Base-by-base conservation (phyloP, 2,113 vertebrate species). In the Grantiella picta region DNA sequence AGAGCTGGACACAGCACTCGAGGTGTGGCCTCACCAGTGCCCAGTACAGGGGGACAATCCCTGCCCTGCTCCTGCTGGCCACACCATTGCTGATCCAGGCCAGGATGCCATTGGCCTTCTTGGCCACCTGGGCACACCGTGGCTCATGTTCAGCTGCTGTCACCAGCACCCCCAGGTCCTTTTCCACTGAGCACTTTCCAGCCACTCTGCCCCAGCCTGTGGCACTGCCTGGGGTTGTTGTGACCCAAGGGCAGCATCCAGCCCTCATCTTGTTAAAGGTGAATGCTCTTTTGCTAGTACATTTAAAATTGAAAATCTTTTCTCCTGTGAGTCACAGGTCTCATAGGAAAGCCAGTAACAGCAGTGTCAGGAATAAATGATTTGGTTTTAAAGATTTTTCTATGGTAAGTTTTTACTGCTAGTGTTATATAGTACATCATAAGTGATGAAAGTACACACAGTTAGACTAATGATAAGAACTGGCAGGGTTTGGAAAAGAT, bases 161-260 rank as follows among this genome's bases (percentile, higher is more conserved):
- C 9, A 17, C 6, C 44, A 60, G 27, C n/a, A 24, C 1, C 1
- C 5, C 17, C 35, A 68, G 16, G 1, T 22, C 16, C 8, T 54
- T 61, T 36, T 61, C 5, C 2, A 0, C 2, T 0, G 0, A 6
- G 49, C 15, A 68, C 0, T 85, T 93, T 75, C 10, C 56, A 57
- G 15, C 29, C 13, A 7, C 21, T 11, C 24, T 66, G 11, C 6
- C 7, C 29, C 36, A n/a, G n/a, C n/a, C n/a, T n/a, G n/a, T n/a
- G n/a, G n/a, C n/a, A n/a, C n/a, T n/a, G n/a, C n/a, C n/a, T n/a
- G 24, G 4, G 11, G 2, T 16, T 68, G 3, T 3, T 87, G 28
- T 45, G 66, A 61, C 3, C 1, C 1, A 68, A 27, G 15, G 38
- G 42, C 17, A 80, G 21, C 12, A 57, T 27, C 6, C 5, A 12